phyloP scores from a whole-genome alignment of 2,113 vertebrate genomes.

The Romanogobio albipinnatus region DNA sequence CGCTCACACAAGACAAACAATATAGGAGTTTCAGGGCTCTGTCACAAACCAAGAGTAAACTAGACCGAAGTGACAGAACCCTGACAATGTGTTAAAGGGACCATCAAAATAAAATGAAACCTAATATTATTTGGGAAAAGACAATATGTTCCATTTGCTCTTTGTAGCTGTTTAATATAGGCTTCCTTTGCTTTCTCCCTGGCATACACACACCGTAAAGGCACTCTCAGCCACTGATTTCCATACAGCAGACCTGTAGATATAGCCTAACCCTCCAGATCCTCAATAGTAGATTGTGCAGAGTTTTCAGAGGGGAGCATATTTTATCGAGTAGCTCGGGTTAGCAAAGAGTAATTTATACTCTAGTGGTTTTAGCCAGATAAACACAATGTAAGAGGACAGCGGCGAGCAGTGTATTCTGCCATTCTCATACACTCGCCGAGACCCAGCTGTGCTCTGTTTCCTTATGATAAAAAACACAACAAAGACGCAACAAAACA shows the following conservation, averaged over 20 bases:
- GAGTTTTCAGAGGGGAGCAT: constrained; percentile 29
- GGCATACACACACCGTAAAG: background rate
- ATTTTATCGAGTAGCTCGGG: constrained; percentile 30
- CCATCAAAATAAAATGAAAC: too few relatives aligned
- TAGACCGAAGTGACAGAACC: too few relatives aligned
- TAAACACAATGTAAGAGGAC: constrained; percentile 39
- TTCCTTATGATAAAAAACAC: constrained; percentile 40
- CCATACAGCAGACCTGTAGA: background rate
- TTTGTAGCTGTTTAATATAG: background rate
- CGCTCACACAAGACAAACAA: too few relatives aligned
- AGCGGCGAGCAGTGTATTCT: constrained; percentile 13
- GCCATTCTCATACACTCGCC: background rate
- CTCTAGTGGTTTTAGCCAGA: constrained; percentile 36
- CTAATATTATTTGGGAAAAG: background rate
- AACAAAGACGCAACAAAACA: constrained; percentile 29
- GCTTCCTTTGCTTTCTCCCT: background rate
- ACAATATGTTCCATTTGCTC: background rate
- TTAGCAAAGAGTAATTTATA: constrained; percentile 50
- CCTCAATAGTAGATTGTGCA: background rate
- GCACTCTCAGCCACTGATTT: background rate
- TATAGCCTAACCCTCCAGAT: background rate
- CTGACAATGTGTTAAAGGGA: too few relatives aligned
- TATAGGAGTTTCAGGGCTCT: too few relatives aligned
- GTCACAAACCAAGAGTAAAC: too few relatives aligned
- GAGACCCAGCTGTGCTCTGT: constrained; percentile 18